phyloP scores from a whole-genome alignment of 2,113 vertebrate species.

The Amblyornis subalaris region DNA sequence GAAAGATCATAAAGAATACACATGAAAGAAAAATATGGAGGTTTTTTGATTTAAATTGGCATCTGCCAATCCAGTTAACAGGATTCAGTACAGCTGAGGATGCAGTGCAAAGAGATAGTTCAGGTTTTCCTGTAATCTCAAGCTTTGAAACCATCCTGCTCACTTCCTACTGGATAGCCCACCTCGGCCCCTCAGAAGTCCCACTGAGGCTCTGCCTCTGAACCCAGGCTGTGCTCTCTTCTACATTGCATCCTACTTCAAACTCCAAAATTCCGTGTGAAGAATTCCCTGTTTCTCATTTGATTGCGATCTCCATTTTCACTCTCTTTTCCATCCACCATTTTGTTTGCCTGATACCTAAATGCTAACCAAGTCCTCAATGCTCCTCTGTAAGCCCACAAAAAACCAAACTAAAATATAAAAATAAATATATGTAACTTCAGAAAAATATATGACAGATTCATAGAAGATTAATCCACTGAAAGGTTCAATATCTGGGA shows the following conservation, averaged over 20 bases:
- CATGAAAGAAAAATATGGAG: not conserved
- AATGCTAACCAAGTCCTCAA: not conserved
- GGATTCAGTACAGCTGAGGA: not conserved
- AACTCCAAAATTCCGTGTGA: not conserved
- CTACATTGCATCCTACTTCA: not conserved
- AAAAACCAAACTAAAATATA: not conserved
- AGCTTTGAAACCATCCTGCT: not conserved
- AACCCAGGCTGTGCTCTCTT: not conserved
- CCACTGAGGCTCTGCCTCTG: not conserved
- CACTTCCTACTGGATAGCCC: not conserved
- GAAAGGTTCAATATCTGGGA: not conserved
- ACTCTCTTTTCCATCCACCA: not conserved
- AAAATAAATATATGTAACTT: not conserved
- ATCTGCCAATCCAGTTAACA: not conserved
- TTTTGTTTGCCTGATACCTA: not conserved
- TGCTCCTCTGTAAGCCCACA: not conserved
- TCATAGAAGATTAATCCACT: not conserved
- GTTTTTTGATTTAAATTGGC: not conserved
- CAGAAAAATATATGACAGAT: not conserved
- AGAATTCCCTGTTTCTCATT: not conserved
- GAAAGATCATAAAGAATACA: not conserved
- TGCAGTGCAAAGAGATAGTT: not conserved
- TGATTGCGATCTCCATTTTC: not conserved
- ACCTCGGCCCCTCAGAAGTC: not conserved
- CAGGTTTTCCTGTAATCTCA: not conserved